Percentiles rank a stretch among this genome's conserved stretches.
Evolutionary conservation across 2,797 vertebrate genomes (phyloP).

Genomic region (Neopelma chrysocephalum): DNA sequence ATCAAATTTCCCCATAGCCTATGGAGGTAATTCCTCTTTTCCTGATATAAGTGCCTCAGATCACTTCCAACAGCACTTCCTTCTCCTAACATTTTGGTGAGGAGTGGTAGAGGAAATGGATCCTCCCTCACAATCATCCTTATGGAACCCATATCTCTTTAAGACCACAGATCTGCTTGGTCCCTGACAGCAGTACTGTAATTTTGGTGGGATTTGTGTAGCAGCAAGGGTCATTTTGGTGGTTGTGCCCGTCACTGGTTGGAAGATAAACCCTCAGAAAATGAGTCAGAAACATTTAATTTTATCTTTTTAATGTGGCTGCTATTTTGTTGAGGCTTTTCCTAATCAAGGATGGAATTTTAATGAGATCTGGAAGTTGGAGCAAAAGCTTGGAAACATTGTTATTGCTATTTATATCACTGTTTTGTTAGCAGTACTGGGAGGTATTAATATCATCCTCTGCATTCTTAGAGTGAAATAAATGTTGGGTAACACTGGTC

Average conservation of each 20-base stretch:
- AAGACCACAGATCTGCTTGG: accelerated
- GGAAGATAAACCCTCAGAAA: background rate
- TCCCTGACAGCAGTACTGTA: background rate
- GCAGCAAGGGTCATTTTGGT: background rate
- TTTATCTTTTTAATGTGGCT: background rate
- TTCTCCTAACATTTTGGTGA: background rate
- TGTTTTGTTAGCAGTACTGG: conserved; percentile 71
- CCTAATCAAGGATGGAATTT: conserved; percentile 72
- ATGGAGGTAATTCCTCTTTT: background rate
- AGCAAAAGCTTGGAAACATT: conserved; percentile 69
- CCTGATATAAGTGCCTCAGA: background rate
- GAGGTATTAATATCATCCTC: conserved; percentile 71
- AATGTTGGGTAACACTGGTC: conserved; percentile 52
- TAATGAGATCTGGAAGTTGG: conserved; percentile 51
- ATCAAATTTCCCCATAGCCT: background rate
- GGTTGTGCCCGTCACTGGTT: background rate
- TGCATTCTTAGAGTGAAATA: conserved; percentile 68
- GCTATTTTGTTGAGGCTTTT: conserved; percentile 55
- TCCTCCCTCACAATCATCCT: background rate
- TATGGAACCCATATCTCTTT: background rate
- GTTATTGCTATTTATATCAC: conserved; percentile 73
- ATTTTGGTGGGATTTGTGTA: background rate
- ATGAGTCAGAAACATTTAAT: background rate
- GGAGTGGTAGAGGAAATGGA: background rate
- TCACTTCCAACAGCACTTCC: background rate